A percentile compares a stretch with the other conserved stretches of the same genome.
These are phyloP conservation scores for Catharus minimus DNA, from an alignment of 2,113 vertebrate species.

Conservation along the genomic window DNA sequence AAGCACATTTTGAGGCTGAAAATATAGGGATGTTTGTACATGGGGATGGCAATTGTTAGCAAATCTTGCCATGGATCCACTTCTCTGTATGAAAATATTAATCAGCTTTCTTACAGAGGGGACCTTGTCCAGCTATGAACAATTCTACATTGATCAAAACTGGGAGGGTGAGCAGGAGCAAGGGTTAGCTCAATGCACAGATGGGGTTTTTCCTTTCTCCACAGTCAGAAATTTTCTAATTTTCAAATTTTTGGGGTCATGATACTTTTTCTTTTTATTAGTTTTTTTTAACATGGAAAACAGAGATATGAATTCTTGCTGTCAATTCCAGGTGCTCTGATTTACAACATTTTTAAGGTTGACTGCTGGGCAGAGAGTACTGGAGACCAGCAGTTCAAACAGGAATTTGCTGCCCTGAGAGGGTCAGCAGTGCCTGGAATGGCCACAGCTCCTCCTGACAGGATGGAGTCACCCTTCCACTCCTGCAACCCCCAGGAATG, in stretches of 20 bases:
- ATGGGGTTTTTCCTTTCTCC: not conserved
- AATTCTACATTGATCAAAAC: not conserved
- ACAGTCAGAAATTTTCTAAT: not conserved
- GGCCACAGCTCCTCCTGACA: not conserved
- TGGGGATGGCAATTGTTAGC: not conserved
- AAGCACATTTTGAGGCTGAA: not conserved
- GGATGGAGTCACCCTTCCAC: not conserved
- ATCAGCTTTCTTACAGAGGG: not conserved
- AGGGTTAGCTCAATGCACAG: not conserved
- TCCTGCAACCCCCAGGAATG: not conserved
- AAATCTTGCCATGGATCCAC: not conserved
- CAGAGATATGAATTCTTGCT: too few relatives aligned
- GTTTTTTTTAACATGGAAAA: not conserved
- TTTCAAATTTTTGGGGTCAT: not conserved
- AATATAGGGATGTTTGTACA: not conserved
- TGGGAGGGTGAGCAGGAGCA: not conserved
- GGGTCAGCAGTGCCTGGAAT: not conserved
- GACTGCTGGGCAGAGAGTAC: too few relatives aligned
- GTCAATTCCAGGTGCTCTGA: not conserved
- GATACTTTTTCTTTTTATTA: not conserved
- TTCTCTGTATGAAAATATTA: not conserved
- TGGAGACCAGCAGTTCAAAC: not conserved
- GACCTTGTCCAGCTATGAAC: not conserved
- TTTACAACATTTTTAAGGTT: fast-evolving
- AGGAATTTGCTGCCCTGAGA: not conserved